These are phyloP conservation scores for Burhinus oedicnemus DNA, from an alignment of 2,113 vertebrate genomes.

Conservation along the genomic window DNA sequence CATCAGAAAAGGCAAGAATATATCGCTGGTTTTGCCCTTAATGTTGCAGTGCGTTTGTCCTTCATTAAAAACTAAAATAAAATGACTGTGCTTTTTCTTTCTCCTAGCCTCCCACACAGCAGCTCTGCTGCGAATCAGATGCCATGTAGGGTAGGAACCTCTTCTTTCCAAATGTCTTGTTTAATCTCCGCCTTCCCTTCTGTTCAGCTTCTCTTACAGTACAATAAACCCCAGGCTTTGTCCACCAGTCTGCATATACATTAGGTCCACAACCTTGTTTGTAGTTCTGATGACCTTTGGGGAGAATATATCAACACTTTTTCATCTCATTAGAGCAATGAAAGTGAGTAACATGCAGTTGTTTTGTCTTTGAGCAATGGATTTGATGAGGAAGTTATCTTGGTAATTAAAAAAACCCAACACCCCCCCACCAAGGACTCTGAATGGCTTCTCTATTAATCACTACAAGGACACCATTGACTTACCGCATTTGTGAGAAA, in stretches of 20 bases:
- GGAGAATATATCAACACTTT: conserved; percentile 27
- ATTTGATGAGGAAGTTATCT: background rate
- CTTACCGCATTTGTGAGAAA: background rate
- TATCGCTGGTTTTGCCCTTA: background rate
- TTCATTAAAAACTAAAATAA: background rate
- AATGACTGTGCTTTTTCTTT: background rate
- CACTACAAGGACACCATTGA: background rate
- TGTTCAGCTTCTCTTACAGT: background rate
- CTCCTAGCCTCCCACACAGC: background rate
- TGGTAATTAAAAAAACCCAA: conserved; percentile 18
- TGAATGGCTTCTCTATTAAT: conserved; percentile 21
- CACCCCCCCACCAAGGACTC: background rate
- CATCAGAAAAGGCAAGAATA: background rate
- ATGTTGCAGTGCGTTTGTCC: background rate
- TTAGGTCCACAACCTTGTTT: background rate
- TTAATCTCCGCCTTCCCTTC: conserved; percentile 34
- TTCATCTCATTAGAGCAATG: conserved; percentile 20
- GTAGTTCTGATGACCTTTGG: conserved; percentile 2
- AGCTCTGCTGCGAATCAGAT: conserved; percentile 7
- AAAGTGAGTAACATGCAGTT: background rate
- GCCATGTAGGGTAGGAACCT: background rate
- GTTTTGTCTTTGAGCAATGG: background rate
- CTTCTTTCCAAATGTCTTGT: background rate
- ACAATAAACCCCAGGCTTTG: background rate
- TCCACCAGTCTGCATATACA: background rate